Conservation (phyloP, 2,888 invertebrate genomes). For the Heliconius erato region DNA sequence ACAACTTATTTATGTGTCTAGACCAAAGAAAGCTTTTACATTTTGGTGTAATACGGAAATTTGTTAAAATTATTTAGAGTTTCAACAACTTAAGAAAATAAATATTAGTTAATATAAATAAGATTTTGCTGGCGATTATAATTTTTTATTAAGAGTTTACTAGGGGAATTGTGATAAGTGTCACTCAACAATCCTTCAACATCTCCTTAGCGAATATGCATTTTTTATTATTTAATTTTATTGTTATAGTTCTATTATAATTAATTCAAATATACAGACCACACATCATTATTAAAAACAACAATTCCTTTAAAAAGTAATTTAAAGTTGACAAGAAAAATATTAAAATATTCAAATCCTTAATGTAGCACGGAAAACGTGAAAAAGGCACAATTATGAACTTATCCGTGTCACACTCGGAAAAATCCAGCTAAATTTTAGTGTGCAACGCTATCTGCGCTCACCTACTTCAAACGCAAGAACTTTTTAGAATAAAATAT, state of each 20-base stretch:
- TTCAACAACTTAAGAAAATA: not conserved
- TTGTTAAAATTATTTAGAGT: not conserved
- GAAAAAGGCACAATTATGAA: conserved; percentile 16
- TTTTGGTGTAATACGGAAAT: conserved; percentile 38
- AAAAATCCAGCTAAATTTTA: conserved; percentile 29
- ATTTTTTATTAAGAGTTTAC: not conserved
- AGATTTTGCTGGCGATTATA: not conserved
- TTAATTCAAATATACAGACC: not conserved
- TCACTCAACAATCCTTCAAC: no score
- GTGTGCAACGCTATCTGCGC: conserved; percentile 25
- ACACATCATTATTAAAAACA: not conserved
- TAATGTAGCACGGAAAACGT: not conserved
- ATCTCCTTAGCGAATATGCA: not conserved
- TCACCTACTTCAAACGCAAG: conserved; percentile 14
- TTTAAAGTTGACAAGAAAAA: no score
- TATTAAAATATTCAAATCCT: not conserved
- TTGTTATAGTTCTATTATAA: not conserved
- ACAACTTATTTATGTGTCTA: conserved; percentile 55
- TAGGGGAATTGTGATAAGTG: not conserved
- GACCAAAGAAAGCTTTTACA: conserved; percentile 46
- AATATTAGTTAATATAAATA: not conserved
- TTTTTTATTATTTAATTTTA: no score
- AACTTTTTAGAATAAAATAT: conserved; percentile 42
- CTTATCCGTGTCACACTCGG: conserved; percentile 20
- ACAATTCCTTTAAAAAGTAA: not conserved